Percentiles rank a stretch among this genome's conserved stretches.
Evolutionary conservation across 2,113 vertebrate species (phyloP).

Genomic region (Crotalus tigris): DNA sequence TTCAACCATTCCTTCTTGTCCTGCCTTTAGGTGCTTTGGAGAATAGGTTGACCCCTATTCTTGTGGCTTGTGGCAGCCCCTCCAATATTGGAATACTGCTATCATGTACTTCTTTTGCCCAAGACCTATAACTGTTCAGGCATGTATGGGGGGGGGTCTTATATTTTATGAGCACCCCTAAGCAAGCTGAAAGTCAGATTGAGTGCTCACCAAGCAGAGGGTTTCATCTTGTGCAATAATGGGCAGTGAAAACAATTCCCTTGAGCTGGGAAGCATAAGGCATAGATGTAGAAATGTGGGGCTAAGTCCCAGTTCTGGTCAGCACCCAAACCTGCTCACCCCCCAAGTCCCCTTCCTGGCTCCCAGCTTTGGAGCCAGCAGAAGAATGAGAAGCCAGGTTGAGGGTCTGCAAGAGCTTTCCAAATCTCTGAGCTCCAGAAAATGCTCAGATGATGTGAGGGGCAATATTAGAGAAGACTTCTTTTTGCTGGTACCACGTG

Average conservation of each 20-base stretch:
- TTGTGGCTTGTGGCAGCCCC: too few species aligned
- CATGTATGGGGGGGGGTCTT: not conserved
- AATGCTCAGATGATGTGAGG: not conserved
- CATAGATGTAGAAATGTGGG: not conserved
- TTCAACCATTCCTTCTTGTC: too few species aligned
- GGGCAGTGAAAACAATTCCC: not conserved
- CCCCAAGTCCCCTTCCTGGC: not conserved
- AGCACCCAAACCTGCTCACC: not conserved
- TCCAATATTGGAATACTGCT: too few species aligned
- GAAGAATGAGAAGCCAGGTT: too few species aligned
- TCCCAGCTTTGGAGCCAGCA: too few species aligned
- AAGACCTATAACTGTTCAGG: not conserved
- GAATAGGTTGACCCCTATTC: too few species aligned
- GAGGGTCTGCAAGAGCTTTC: not conserved
- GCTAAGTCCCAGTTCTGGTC: not conserved
- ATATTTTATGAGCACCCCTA: not conserved
- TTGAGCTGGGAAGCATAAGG: not conserved
- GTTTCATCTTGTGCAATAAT: not conserved
- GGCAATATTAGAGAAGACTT: not conserved
- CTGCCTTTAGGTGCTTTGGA: too few species aligned
- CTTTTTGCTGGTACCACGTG: not conserved
- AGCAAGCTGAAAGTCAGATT: not conserved
- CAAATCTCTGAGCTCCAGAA: not conserved
- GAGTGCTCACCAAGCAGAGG: not conserved
- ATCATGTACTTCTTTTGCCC: not conserved